Evolutionary conservation across 2,888 invertebrate species (phyloP), one percentile per base, ranked within the genome.

Genomic region (Polietes domitor): DNA sequence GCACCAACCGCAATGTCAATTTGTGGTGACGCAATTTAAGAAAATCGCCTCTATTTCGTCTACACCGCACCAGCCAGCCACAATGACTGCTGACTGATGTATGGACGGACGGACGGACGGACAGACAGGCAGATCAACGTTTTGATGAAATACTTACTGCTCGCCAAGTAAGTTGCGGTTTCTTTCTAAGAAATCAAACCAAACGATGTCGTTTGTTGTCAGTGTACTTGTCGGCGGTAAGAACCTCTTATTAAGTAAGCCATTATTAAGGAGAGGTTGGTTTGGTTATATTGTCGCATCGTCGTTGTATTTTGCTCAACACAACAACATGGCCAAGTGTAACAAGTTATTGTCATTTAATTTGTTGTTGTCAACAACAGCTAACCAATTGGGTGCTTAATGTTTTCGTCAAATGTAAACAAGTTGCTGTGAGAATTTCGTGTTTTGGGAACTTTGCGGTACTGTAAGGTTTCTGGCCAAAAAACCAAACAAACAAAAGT

Each of bases 1-100:
- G 84, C 84, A 84, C 58, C 77, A 78, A 75, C 84, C 78, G 75
- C 85, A 85, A 85, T 82, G 85, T 80, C 85, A 85, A 82, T 70
- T 72, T 85, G 85, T 72, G 85, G 85, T 82, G 85, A 85, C 82
- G 85, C 82, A 85, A 82, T 82, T 74, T 74, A 24, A 61, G 61
- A 26, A 61, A 43, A 68, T 37, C 68, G 43, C 37, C 68, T 24
- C 65, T 24, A 19, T 19, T 61, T 61, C 28, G 68, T 68, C 68
- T 68, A 68, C 43, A 43, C 68, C 68, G 58, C 58, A 58, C 26
- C 15, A 24, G 24, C 26, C 58, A 24, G 24, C 26, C 58, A 24
- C 68, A 24, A 0, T 5, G 15, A 61, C 5, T 15, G 28, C 17
- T 17, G 63, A 28, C 1, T 5, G 55, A 24, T 19, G 24, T 6